Evolutionary conservation across 1,140 invertebrate species (phyloP).

Genomic region (Nautilus pompilius): DNA sequence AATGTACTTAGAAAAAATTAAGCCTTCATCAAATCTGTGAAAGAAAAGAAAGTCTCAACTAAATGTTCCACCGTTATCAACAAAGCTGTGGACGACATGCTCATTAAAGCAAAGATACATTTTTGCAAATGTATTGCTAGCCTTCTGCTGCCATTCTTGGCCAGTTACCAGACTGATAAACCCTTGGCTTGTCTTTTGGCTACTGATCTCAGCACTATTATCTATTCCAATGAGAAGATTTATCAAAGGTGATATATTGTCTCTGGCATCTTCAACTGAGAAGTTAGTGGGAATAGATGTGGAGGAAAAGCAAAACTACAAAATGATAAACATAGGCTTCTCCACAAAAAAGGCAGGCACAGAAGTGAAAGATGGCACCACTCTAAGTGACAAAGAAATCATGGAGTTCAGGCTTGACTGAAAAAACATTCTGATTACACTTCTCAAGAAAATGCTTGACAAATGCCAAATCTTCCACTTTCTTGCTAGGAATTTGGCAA

Average conservation of each 20-base stretch:
- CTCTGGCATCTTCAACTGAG: not conserved
- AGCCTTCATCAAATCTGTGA: slow-evolving; percentile 4
- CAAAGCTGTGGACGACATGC: not conserved
- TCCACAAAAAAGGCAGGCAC: no score
- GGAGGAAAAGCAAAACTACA: slow-evolving; percentile 2
- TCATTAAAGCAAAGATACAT: slow-evolving; percentile 3
- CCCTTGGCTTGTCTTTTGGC: slow-evolving; percentile 14
- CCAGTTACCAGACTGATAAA: slow-evolving; percentile 5
- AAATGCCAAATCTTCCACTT: no score
- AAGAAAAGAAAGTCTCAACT: not conserved
- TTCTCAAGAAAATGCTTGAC: no score
- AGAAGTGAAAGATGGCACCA: no score
- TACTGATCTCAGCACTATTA: not conserved
- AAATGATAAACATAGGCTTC: slow-evolving; percentile 1
- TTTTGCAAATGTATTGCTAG: slow-evolving; percentile 7
- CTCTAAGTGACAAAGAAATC: no score
- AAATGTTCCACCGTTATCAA: not conserved
- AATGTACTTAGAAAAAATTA: slow-evolving; percentile 2
- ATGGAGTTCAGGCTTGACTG: no score
- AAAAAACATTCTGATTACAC: no score
- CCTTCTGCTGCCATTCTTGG: slow-evolving; percentile 13
- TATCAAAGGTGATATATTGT: not conserved
- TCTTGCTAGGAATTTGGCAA: no score
- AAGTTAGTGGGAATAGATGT: slow-evolving; percentile 8
- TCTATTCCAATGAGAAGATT: slow-evolving; percentile 1